Percentiles rank a stretch among this genome's conserved stretches.
Evolutionary conservation across 1,140 invertebrate genomes (phyloP).

Genomic region (Penaeus indicus): DNA sequence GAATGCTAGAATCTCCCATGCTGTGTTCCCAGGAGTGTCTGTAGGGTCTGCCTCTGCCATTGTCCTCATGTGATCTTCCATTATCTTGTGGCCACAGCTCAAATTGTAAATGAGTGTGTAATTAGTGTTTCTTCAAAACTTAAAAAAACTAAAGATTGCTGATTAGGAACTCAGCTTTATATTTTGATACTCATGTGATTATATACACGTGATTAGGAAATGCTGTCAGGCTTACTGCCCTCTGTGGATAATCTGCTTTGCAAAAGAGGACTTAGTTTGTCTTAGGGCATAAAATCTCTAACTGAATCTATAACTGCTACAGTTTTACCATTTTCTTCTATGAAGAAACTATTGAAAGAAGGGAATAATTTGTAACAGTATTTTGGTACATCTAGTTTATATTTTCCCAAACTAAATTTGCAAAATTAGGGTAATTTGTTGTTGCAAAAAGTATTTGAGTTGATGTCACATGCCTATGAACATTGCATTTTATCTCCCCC

Average conservation of each 20-base stretch:
- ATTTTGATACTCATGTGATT: conserved; percentile 50
- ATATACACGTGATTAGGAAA: conserved; percentile 29
- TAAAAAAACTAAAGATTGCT: conserved; percentile 59
- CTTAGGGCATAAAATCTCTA: conserved; percentile 8
- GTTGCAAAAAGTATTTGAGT: no score
- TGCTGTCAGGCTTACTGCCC: conserved; percentile 36
- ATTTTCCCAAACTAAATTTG: no score
- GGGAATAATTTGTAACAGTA: not conserved
- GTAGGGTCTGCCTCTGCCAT: conserved; percentile 46
- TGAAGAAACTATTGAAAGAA: not conserved
- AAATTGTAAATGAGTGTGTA: conserved; percentile 59
- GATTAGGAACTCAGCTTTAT: conserved; percentile 59
- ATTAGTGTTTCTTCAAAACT: conserved; percentile 53
- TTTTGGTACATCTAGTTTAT: no score
- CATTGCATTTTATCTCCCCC: no score
- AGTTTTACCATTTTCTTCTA: not conserved
- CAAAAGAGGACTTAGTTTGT: conserved; percentile 32
- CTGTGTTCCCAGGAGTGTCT: conserved; percentile 32
- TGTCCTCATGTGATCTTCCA: conserved; percentile 62
- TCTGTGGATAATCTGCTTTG: conserved; percentile 53
- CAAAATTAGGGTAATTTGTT: no score
- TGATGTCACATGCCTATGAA: no score
- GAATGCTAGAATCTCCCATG: conserved; percentile 7
- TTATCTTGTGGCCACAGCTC: conserved; percentile 63
- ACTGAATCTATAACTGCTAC: not conserved